A percentile compares a stretch with the other conserved stretches of the same genome.
These are phyloP conservation scores for Coelinius sp. DNA, from an alignment of 2,888 invertebrate genomes.

Conservation along the genomic window DNA sequence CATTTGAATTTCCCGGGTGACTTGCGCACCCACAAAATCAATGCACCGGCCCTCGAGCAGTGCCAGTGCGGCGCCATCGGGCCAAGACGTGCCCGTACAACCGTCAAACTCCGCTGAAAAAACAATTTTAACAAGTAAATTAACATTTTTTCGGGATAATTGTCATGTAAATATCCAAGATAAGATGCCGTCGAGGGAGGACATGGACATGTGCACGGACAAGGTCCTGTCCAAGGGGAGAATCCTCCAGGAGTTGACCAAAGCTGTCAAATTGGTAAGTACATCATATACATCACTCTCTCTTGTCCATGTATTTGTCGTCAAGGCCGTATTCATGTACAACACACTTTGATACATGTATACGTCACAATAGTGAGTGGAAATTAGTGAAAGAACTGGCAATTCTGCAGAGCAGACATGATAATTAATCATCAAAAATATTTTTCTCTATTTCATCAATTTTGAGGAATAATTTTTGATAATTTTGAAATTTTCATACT, in stretches of 20 bases:
- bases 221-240: constrained; percentile 67
- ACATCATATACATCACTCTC: constrained; percentile 1
- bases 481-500: neutral
- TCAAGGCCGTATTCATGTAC: constrained; percentile 44
- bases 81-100: constrained; percentile 30
- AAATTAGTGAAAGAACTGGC: neutral
- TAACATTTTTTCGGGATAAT: constrained; percentile 35
- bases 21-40: constrained; percentile 65
- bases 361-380: constrained; percentile 14
- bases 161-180: constrained; percentile 55
- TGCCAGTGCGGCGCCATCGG: constrained; percentile 25
- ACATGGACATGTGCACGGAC: constrained; percentile 68
- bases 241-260: constrained; percentile 68
- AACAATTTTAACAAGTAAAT: constrained; percentile 34
- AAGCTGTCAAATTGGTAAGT: constrained; percentile 70
- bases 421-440: neutral
- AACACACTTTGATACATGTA: neutral
- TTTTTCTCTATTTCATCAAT: neutral
- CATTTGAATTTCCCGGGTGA: constrained; percentile 42
- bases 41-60: constrained; percentile 52
- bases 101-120: constrained; percentile 42
- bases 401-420: neutral
- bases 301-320: constrained; percentile 31
- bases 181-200: constrained; percentile 64
- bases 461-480: neutral